phyloP scores from a whole-genome alignment of 2,888 invertebrate species.

The Heliconius charithonia region DNA sequence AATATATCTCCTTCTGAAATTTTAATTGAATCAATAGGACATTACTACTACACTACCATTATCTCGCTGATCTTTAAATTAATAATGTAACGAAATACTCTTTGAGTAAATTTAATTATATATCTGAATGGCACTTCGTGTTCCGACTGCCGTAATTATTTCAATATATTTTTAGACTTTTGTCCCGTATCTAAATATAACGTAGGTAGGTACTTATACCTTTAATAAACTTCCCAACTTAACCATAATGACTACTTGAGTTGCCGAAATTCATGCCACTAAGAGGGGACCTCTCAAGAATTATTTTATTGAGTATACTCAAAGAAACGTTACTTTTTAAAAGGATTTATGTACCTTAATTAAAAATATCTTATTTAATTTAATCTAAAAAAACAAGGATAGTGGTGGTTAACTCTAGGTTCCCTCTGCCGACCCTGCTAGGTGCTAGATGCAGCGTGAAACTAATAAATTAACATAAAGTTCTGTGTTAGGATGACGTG shows the following conservation, averaged over 20 bases:
- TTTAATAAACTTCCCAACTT: constrained; percentile 3
- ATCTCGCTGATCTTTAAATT: too few species aligned
- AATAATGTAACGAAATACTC: neutral
- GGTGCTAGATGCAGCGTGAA: too few species aligned
- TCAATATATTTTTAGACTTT: neutral
- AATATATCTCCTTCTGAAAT: too few species aligned
- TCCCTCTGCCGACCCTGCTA: too few species aligned
- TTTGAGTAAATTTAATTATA: neutral
- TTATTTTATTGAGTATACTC: constrained; percentile 9
- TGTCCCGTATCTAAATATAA: neutral
- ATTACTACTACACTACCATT: too few species aligned
- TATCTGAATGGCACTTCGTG: neutral
- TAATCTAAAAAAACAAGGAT: too few species aligned
- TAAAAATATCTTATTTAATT: neutral
- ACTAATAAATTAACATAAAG: too few species aligned
- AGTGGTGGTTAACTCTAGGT: too few species aligned
- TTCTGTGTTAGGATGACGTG: too few species aligned
- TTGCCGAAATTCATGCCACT: constrained; percentile 4
- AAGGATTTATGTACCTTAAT: neutral
- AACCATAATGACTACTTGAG: constrained; percentile 8
- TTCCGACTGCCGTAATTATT: neutral
- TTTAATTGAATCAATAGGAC: too few species aligned
- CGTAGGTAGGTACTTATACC: neutral
- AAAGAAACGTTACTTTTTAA: neutral
- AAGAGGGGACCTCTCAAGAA: neutral